Base-by-base conservation (phyloP, 2,113 vertebrate genomes). In the Rhynchomys soricoides region DNA sequence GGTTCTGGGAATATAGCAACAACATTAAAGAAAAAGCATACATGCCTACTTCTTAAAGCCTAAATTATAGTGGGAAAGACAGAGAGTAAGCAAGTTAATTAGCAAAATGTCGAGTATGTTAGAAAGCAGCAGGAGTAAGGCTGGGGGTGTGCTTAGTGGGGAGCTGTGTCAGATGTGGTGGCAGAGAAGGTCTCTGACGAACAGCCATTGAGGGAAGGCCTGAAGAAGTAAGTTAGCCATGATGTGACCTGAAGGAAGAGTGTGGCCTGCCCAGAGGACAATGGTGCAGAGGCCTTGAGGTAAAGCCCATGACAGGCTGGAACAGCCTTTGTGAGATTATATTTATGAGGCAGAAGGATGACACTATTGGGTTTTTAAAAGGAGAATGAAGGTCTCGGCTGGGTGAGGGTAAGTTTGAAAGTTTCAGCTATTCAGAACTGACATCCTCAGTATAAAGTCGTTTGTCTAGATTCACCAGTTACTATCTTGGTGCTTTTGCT, bases 21-120 rank as follows among this genome's bases (percentile, higher is more conserved):
- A 86, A 62, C n/a, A 29, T 43, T 48, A 2, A 3, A 52, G 11
- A 81, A 79, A 90, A 50, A 7, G 31, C 34, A 68, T 52, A 43
- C 82, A 52, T 83, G 90, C 43, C 31, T 91, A 8, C 83, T 57
- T 94, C 82, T 43, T 85, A 29, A 87, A 95, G 45, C 55, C 92
- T 92, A n/a, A 75, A 64, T 92, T 83, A 45, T 50, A 86, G 64
- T 81, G 81, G 87, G 81, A 81, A 43, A 87, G 55, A 83, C 26
- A 95, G 50, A 95, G 48, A 48, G 57, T 79, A 93, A 95, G 71
- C 43, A 86, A 55, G 45, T 71, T 70, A 91, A 62, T 59, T 74
- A 71, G 52, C 43, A 81, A 95, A 92, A 70, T 83, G 83, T 0
- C 31, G 78, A 89, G 52, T 86, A n/a, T 81, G n/a, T 59, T 74